Base-by-base conservation (phyloP, 2,888 invertebrate species). In the Agapostemon virescens region DNA sequence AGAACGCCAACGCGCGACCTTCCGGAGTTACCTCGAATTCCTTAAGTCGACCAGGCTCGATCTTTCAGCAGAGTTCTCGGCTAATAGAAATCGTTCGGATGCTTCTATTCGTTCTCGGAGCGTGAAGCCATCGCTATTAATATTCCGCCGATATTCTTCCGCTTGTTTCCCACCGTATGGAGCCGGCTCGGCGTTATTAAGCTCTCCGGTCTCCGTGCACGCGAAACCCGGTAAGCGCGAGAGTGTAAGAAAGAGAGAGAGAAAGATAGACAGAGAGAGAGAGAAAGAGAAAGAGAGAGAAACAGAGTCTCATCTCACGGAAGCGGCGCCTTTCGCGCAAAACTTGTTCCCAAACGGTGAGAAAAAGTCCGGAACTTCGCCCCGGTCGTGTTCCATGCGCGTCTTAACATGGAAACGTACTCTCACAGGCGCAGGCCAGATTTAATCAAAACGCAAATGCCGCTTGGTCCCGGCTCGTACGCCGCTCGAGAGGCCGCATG, bases 401-500 rank as follows among this genome's bases (percentile, higher is more conserved):
- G 17, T 75, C 72, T 75, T 73, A 66, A 82, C 69, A 76, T 64
- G 80, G 71, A 80, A 75, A 80, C 80, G 80, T 80, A 80, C 76
- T 74, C 58, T 67, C 80, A 74, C 80, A 79, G 52, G 79, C 74
- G 69, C 79, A 52, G n/a, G 63, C 69, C 66, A 80, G 80, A 80
- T 80, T 75, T 81, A 72, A 81, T 80, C 81, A 82, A 81, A 80
- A 81, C 77, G 81, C 76, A 76, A 80, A 82, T 81, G 81, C 74
- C 81, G 71, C 73, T 61, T 33, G 78, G 64, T 49, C 55, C 42
- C 45, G 63, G 68, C 79, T 40, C 69, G 58, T 61, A 74, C 77
- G 58, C 38, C 30, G 55, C 64, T 66, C 66, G 70, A 79, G 74
- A 68, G 69, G 78, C 82, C 82, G 78, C 78, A 79, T 82, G 75